Conservation (phyloP, 2,113 vertebrate genomes). For the Salvator merianae region DNA sequence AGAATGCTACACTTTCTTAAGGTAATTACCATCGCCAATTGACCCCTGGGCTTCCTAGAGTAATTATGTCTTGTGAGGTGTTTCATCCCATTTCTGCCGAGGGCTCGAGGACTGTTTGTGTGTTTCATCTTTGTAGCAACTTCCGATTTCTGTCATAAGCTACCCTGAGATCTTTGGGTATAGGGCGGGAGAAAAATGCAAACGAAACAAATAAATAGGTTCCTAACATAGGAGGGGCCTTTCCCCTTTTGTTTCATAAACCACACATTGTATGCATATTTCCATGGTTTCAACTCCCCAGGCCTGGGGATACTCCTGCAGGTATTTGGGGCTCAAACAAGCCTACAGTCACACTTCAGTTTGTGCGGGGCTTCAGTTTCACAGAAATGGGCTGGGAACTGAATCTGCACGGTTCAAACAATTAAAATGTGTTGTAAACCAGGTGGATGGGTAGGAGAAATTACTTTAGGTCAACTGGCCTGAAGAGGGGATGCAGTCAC, state of each 20-base stretch:
- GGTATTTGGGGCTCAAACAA: not conserved
- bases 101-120: not conserved
- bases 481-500: too few relatives aligned
- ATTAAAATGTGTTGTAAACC: too few relatives aligned
- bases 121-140: not conserved
- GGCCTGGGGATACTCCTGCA: not conserved
- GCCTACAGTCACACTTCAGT: too few relatives aligned
- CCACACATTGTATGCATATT: not conserved
- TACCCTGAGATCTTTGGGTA: too few relatives aligned
- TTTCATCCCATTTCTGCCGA: not conserved
- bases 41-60: not conserved
- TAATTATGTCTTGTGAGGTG: conserved; percentile 8
- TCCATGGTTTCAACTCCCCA: too few relatives aligned
- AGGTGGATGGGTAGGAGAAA: too few relatives aligned
- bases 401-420: too few relatives aligned
- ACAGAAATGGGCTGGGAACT: too few relatives aligned
- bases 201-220: not conserved
- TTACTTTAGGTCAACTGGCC: too few relatives aligned
- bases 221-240: not conserved
- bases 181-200: too few relatives aligned
- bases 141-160: not conserved
- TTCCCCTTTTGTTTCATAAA: not conserved
- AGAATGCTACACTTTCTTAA: not conserved
- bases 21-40: conserved; percentile 2
- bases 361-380: too few relatives aligned